Evolutionary conservation across 2,113 vertebrate species (phyloP), one percentile per base, ranked within the genome.

Genomic region (Bothrops jararaca): DNA sequence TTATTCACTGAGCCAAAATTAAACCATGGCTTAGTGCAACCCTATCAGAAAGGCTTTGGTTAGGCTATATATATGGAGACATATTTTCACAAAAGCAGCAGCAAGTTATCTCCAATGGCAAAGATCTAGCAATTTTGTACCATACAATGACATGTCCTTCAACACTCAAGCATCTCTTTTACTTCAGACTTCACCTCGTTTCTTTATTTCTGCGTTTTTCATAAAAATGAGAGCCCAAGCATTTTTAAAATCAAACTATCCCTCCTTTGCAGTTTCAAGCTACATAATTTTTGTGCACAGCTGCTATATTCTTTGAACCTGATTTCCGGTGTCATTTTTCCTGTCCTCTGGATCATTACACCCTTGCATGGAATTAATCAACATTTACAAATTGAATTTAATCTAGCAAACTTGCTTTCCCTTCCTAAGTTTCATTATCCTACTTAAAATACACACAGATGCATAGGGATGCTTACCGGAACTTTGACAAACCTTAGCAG

Each of bases 381-480:
- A 92, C 93, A 92, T 93, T 90, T 96, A 92, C 93, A 96, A 96
- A 95, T 64, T 92, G 94, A 96, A 96, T 94, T 86, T 91, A 95
- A 95, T 94, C 57, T 95, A 95, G 91, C 92, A 94, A 95, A 94
- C 22, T 85, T 85, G 7, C 48, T 90, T 90, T 90, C 93, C 93
- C 53, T 93, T 92, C 92, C 96, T 95, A 94, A 93, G 69, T 94
- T 96, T 92, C 85, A 94, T 96, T 93, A 94, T 58, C 57, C 80
- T 90, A 64, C 94, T 94, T 94, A 89, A 95, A 85, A 34, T 1
- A 57, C 3, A 18, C 80, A n/a, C 24, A 86, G 64, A 88, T 24
- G 20, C 26, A 34, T 45, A 24, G 11, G 42, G 48, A 34, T 58
- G 11, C 90, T 80, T 94, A 93, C 0, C 42, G 93, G 92, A 94